phyloP scores from a whole-genome alignment of 2,888 invertebrate species.

The Gymnocheta viridis region DNA sequence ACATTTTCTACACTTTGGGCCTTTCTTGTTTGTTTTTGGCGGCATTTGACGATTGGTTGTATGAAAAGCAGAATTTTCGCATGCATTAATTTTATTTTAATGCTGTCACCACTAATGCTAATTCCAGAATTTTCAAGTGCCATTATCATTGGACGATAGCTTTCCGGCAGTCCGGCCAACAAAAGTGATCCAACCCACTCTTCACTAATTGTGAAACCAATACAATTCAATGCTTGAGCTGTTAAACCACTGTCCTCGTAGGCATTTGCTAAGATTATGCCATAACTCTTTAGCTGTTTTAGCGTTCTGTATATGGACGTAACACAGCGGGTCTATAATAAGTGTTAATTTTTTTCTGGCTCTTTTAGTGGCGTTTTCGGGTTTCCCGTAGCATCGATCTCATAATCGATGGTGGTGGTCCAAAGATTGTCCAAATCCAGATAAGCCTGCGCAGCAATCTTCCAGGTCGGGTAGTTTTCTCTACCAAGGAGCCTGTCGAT shows the following conservation, averaged over 20 bases:
- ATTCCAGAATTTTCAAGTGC: conserved; percentile 72
- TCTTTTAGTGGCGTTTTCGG: conserved; percentile 26
- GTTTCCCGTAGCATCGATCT: conserved; percentile 18
- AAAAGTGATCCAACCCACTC: no score
- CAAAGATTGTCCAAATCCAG: conserved; percentile 46
- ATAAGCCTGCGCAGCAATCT: conserved; percentile 48
- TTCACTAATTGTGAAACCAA: no score
- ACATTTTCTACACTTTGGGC: conserved; percentile 50
- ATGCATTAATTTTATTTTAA: conserved; percentile 52
- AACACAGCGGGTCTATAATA: conserved; percentile 31
- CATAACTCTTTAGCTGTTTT: conserved; percentile 55
- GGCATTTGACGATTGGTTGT: not conserved
- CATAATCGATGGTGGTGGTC: conserved; percentile 45
- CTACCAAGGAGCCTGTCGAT: no score
- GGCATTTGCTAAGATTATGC: conserved; percentile 49
- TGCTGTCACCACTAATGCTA: conserved; percentile 58
- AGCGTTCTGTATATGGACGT: conserved; percentile 54
- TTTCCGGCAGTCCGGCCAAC: conserved; percentile 72
- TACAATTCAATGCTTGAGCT: no score
- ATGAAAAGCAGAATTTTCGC: conserved; percentile 29
- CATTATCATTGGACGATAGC: conserved; percentile 74
- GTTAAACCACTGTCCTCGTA: conserved; percentile 67
- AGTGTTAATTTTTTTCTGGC: conserved; percentile 55
- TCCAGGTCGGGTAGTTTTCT: conserved; percentile 51
- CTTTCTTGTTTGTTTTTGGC: conserved; percentile 13